Evolutionary conservation across 2,888 invertebrate genomes (phyloP), one percentile per base, ranked within the genome.

Genomic region (Euzophera pinguis): DNA sequence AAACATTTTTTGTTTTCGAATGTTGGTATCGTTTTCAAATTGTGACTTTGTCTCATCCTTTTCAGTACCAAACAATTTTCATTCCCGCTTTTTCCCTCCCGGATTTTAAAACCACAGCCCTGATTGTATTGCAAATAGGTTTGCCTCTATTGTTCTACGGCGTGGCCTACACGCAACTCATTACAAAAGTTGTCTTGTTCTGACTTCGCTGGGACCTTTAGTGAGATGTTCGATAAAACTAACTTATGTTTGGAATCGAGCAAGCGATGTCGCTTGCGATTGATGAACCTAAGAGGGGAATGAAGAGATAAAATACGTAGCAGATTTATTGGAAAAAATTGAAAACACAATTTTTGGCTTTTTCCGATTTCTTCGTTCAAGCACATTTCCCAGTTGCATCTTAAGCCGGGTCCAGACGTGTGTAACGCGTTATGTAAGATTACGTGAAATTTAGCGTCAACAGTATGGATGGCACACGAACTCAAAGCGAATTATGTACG

Each of bases 81-180:
- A 22, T 22, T 22, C 22, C 22, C 2, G 22, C 2, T 3, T 22
- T 22, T 3, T 22, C 5, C n/a, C 3, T 22, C 22, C 22, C 22
- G 22, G 32, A 9, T 32, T 32, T 32, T 3, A 22, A 22, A 22
- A 5, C 2, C 32, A 2, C 39, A 39, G 16, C 45, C 39, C 32
- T 63, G 16, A 17, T 12, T 16, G 22, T 13, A 42, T 34, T 50
- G 42, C 71, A 62, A 50, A 53, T 68, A 69, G 73, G 73, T 69
- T 67, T 64, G 73, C 63, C 64, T 55, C 66, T 59, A 72, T 73
- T 73, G 71, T 73, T 71, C 60, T 60, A 57, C 60, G 67, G 58
- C 62, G 60, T 64, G 63, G 57, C 57, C 54, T 60, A 60, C 58
- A 51, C 53, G 54, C 53, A 54, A 51, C 52, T 47, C 55, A 48